Evolutionary conservation across 2,888 invertebrate species (phyloP), one percentile per base, ranked within the genome.

Genomic region (Andrena hattorfiana): DNA sequence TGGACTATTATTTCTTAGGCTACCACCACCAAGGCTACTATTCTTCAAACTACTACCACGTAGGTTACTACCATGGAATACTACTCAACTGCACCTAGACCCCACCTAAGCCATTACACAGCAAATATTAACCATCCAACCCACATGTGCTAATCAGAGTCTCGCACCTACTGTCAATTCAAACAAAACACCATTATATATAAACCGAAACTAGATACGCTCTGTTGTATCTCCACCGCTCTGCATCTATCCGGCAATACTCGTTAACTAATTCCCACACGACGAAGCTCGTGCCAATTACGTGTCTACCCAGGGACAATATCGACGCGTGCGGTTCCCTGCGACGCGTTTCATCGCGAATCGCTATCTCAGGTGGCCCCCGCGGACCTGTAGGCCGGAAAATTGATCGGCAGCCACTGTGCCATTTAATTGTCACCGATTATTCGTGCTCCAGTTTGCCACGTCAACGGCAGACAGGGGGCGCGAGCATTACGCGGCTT

Each of bases 371-470:
- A 77, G 73, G 59, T 20, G 16, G n/a, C 32, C 32, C 48, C 30
- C 32, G 54, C 54, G 23, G 54, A n/a, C 10, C 30, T 32, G 67
- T 23, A n/a, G 23, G 30, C 54, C 10, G 70, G 30, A 49, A 49
- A 51, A 49, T 51, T 49, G 84, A 83, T 78, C 78, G 76, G 69
- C 42, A 54, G 26, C 71, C 68, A 68, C 20, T 75, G 77, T 72
- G 56, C 67, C 84, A 71, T 83, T 84, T 84, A 84, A 84, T 80
- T 83, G 83, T 76, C 83, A 70, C 67, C 74, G 83, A 83, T 83
- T 84, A 84, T 73, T 83, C 84, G 76, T 79, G 84, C 79, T 64
- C 84, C 71, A 84, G 84, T 84, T 84, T 83, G 78, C 76, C 63
- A 64, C 54, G 84, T 81, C 83, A 83, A 71, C 81, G 81, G 54